Percentiles rank a stretch among this genome's conserved stretches.
Evolutionary conservation across 2,888 invertebrate species (phyloP).

Genomic region (Myopa tessellatipennis): DNA sequence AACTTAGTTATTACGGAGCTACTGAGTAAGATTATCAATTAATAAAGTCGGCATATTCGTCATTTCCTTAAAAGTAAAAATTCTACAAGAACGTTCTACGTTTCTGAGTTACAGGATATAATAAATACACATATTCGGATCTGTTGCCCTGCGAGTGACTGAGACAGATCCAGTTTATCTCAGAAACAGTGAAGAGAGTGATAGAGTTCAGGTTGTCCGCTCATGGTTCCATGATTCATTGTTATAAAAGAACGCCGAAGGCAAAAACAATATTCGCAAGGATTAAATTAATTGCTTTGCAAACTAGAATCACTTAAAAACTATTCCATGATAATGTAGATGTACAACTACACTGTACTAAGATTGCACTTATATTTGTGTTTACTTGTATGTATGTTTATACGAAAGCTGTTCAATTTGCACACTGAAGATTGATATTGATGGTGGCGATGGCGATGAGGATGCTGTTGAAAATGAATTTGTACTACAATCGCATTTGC

Average conservation of each 20-base stretch:
- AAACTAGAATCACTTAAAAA: constrained; percentile 45
- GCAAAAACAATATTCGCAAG: constrained; percentile 20
- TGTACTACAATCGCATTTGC: neutral
- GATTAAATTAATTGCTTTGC: constrained; percentile 45
- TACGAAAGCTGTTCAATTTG: neutral
- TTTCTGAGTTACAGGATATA: too few species aligned
- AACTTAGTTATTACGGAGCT: too few species aligned
- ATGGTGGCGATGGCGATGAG: too few species aligned
- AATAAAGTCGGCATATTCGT: too few species aligned
- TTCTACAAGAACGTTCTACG: too few species aligned
- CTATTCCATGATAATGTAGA: neutral
- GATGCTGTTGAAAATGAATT: neutral
- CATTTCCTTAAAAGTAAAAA: too few species aligned
- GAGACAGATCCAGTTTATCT: too few species aligned
- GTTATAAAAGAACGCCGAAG: neutral
- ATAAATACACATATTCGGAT: too few species aligned
- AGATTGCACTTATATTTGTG: neutral
- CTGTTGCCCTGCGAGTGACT: too few species aligned
- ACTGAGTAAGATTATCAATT: too few species aligned
- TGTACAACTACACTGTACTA: neutral
- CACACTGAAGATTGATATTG: too few species aligned
- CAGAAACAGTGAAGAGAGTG: neutral
- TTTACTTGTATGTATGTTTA: neutral
- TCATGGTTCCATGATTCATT: too few species aligned
- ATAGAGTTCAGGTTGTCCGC: neutral